A percentile compares a stretch with the other conserved stretches of the same genome.
phyloP scores from a whole-genome alignment of 2,888 invertebrate genomes.

The Pharmacophagus antenor region DNA sequence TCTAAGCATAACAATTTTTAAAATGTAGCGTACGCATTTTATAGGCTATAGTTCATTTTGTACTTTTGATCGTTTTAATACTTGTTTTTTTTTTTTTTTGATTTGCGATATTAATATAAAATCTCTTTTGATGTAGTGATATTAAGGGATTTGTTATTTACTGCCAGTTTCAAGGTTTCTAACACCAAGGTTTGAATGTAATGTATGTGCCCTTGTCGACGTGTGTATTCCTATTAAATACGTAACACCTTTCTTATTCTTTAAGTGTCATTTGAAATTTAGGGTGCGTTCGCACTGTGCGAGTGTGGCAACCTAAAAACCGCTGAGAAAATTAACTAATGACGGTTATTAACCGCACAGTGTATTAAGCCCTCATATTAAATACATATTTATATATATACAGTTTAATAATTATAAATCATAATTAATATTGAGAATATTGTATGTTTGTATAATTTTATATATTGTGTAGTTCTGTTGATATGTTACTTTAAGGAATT shows the following conservation, averaged over 20 bases:
- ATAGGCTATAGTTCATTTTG: neutral
- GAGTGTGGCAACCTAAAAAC: neutral
- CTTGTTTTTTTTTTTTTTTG: slow-evolving; percentile 51
- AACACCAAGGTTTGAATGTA: slow-evolving; percentile 64
- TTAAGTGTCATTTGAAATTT: slow-evolving; percentile 14
- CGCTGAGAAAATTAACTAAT: no score
- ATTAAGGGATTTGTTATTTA: slow-evolving; percentile 61
- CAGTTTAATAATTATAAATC: slow-evolving; percentile 1
- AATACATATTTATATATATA: slow-evolving; percentile 1
- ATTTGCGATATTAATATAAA: slow-evolving; percentile 43
- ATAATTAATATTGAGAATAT: slow-evolving; percentile 9
- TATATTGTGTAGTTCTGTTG: slow-evolving; percentile 1
- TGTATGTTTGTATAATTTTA: slow-evolving; percentile 30
- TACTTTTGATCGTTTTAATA: slow-evolving; percentile 39
- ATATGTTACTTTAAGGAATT: no score
- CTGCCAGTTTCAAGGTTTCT: slow-evolving; percentile 75
- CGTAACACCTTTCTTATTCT: slow-evolving; percentile 31
- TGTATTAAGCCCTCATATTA: neutral
- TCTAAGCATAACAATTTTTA: no score
- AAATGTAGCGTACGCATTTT: neutral
- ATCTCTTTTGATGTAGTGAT: slow-evolving; percentile 40
- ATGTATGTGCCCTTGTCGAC: slow-evolving; percentile 49
- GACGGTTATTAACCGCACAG: neutral
- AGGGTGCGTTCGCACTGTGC: slow-evolving; percentile 7
- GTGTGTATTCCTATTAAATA: slow-evolving; percentile 39